Evolutionary conservation across 92 coral and sea anemone species (phyloP).

Genomic region (Micromussa lordhowensis): DNA sequence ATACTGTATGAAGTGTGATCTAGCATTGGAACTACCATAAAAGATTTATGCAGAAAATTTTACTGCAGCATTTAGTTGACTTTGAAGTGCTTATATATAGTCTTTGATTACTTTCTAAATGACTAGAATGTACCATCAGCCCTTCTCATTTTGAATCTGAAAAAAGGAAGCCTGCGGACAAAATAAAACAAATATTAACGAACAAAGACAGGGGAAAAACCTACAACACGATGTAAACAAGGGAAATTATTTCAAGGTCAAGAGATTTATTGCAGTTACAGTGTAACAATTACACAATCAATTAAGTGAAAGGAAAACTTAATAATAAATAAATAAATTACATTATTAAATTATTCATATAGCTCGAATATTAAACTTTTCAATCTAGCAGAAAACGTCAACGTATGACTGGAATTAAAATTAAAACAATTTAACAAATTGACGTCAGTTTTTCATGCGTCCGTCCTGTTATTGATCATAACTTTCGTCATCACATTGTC

Average conservation of each 20-base stretch:
- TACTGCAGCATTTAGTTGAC: neutral
- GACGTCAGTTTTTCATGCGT: too few relatives aligned
- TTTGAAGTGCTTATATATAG: neutral
- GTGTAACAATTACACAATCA: too few relatives aligned
- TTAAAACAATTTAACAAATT: too few relatives aligned
- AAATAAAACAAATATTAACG: neutral
- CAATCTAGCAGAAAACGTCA: too few relatives aligned
- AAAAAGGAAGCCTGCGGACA: conserved; percentile 90
- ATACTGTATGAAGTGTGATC: neutral
- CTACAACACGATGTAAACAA: neutral
- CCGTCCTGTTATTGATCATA: too few relatives aligned
- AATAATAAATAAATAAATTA: too few relatives aligned
- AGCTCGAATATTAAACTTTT: too few relatives aligned
- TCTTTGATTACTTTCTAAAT: neutral
- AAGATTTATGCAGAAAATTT: neutral
- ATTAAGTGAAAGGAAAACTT: too few relatives aligned
- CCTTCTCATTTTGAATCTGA: conserved; percentile 97
- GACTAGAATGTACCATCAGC: conserved; percentile 20
- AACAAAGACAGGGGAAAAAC: neutral
- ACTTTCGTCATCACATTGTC: too few relatives aligned
- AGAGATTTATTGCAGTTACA: too few relatives aligned
- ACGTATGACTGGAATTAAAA: too few relatives aligned
- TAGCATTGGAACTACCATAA: neutral
- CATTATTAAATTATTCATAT: too few relatives aligned
- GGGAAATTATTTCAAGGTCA: neutral